These are phyloP conservation scores for Paratilapia polleni DNA, from an alignment of 2,113 vertebrate genomes.

Conservation along the genomic window DNA sequence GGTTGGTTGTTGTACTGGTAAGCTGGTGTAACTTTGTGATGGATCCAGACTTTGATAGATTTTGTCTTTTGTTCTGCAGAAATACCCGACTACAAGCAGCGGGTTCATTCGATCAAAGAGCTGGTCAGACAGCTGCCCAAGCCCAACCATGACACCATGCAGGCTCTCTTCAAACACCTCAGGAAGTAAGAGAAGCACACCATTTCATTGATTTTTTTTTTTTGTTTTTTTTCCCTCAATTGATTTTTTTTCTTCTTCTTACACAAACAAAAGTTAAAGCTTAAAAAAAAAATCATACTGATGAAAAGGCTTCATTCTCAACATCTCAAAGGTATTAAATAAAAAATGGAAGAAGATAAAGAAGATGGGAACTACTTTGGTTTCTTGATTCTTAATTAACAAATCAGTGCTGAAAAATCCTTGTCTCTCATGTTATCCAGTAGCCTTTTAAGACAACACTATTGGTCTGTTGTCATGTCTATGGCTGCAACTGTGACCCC, in stretches of 20 bases:
- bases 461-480: no score
- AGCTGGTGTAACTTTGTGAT: not conserved
- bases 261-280: not conserved
- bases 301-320: not conserved
- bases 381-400: not conserved
- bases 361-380: not conserved
- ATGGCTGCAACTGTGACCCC: no score
- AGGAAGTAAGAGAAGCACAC: conserved; percentile 84
- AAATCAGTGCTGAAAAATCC: not conserved
- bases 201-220: not conserved
- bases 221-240: not conserved
- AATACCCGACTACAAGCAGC: conserved; percentile 85
- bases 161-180: conserved; percentile 93
- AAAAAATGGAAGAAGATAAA: not conserved
- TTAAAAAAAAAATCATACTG: not conserved
- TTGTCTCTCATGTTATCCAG: not conserved
- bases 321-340: not conserved
- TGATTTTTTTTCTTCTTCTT: not conserved
- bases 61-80: conserved; percentile 77
- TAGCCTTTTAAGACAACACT: no score
- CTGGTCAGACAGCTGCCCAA: conserved; percentile 91
- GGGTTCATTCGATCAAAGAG: conserved; percentile 88
- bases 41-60: not conserved
- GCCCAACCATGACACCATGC: conserved; percentile 97
- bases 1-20: not conserved